Evolutionary conservation across 1,140 invertebrate species (phyloP).

Genomic region (Augochlora pura): DNA sequence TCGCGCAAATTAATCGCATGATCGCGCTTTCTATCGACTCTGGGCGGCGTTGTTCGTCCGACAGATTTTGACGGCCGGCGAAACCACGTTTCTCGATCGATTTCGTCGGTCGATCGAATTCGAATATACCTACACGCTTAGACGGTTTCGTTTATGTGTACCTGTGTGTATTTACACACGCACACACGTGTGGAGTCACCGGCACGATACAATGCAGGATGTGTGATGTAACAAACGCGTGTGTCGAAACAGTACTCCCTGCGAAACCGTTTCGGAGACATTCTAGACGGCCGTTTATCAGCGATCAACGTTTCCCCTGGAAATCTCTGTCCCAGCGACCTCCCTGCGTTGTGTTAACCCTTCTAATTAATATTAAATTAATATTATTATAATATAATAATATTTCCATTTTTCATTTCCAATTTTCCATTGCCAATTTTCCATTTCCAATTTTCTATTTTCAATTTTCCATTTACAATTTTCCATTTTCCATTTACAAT

Average conservation of each 20-base stretch:
- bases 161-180: not conserved
- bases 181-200: not conserved
- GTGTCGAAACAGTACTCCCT: slow-evolving; percentile 28
- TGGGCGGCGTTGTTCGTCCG: slow-evolving; percentile 15
- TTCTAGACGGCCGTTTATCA: slow-evolving; percentile 14
- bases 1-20: slow-evolving; percentile 43
- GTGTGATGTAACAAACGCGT: slow-evolving; percentile 31
- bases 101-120: slow-evolving; percentile 6
- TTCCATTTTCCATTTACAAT: too few species aligned
- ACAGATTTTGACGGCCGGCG: slow-evolving; percentile 29
- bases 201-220: slow-evolving; percentile 40
- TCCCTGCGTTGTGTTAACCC: too few species aligned
- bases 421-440: too few species aligned
- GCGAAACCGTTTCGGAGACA: slow-evolving; percentile 33
- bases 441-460: too few species aligned
- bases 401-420: too few species aligned
- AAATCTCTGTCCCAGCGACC: not conserved
- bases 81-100: not conserved
- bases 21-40: slow-evolving; percentile 50
- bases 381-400: too few species aligned
- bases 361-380: too few species aligned
- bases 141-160: not conserved
- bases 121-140: slow-evolving; percentile 34
- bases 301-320: slow-evolving; percentile 7
- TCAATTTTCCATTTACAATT: too few species aligned